A percentile compares a stretch with the other conserved stretches of the same genome.
Evolutionary conservation across 2,888 invertebrate species (phyloP).

Genomic region (Molorchus minor): DNA sequence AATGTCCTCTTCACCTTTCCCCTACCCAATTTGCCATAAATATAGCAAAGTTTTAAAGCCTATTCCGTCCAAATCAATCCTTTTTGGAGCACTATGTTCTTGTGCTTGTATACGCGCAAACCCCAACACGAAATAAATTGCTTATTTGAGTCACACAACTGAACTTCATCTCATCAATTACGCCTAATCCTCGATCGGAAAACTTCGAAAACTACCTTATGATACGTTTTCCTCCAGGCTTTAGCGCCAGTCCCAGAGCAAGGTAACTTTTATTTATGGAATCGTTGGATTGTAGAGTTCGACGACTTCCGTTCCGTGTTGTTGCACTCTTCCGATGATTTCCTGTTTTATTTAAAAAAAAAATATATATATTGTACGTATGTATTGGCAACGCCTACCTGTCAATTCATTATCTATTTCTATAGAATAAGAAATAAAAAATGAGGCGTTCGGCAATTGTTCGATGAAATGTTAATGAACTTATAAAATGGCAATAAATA

Average conservation of each 20-base stretch:
- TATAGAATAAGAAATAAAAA: too few relatives aligned
- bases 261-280: conserved; percentile 17
- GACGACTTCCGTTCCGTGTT: too few relatives aligned
- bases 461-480: too few relatives aligned
- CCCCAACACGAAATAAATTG: conserved; percentile 34
- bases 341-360: neutral
- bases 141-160: conserved; percentile 34
- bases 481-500: too few relatives aligned
- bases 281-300: neutral
- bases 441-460: too few relatives aligned
- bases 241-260: neutral
- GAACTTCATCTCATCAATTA: conserved; percentile 34
- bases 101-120: conserved; percentile 22
- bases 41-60: conserved; percentile 20
- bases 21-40: conserved; percentile 2
- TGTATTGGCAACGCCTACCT: too few relatives aligned
- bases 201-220: conserved; percentile 32
- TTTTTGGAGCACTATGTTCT: conserved; percentile 18
- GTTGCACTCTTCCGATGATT: neutral
- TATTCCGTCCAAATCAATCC: conserved; percentile 10
- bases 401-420: too few relatives aligned
- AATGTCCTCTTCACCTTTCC: conserved; percentile 6
- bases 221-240: conserved; percentile 12
- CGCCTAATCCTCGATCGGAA: conserved; percentile 33
- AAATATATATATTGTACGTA: too few relatives aligned